These are phyloP conservation scores for Empidonax alnorum DNA, from an alignment of 2,113 vertebrate genomes.

Conservation along the genomic window DNA sequence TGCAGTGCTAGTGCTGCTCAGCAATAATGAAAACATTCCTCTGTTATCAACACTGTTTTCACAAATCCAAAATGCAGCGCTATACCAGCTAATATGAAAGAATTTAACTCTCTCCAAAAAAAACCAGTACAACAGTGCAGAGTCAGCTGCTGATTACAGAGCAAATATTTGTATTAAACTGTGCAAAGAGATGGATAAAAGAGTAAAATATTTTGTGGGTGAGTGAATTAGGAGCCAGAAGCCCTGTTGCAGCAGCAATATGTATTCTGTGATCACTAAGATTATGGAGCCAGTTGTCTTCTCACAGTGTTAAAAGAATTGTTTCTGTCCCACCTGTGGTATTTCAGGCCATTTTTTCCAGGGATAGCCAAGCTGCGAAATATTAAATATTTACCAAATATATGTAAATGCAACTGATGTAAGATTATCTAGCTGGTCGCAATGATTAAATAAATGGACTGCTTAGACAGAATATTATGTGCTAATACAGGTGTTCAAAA, in stretches of 20 bases:
- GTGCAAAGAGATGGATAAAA: background rate
- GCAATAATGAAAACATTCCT: background rate
- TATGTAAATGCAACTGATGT: background rate
- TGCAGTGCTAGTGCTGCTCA: rapidly evolving
- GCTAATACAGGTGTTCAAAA: background rate
- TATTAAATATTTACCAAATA: background rate
- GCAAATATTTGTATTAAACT: background rate
- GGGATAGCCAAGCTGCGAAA: background rate
- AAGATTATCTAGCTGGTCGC: background rate
- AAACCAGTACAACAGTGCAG: background rate
- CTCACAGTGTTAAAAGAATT: background rate
- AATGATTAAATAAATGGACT: background rate
- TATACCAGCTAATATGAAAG: background rate
- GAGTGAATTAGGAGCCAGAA: background rate
- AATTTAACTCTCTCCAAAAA: background rate
- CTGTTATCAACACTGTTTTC: background rate
- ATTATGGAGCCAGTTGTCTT: background rate
- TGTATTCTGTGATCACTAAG: background rate
- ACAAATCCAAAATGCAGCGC: background rate
- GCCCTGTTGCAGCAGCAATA: background rate
- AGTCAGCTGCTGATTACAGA: background rate
- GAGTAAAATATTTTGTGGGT: background rate
- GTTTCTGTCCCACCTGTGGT: background rate
- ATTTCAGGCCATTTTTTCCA: background rate
- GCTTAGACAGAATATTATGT: background rate